Evolutionary conservation across 2,888 invertebrate genomes (phyloP).

Genomic region (Alcis repandata): DNA sequence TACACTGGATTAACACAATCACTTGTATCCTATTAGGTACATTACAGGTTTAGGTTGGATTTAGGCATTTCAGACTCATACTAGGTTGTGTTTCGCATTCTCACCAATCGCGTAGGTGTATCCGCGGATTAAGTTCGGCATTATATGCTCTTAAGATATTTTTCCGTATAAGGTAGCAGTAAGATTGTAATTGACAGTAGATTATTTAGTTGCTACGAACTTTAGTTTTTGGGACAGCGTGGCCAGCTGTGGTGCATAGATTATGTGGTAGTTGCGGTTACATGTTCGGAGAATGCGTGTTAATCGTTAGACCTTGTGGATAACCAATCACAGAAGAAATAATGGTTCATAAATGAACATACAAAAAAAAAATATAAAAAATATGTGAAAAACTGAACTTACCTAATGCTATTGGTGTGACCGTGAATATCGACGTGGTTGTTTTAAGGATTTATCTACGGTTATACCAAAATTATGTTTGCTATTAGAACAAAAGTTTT

Average conservation of each 20-base stretch:
- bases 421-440: too few species aligned
- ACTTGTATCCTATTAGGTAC: not conserved
- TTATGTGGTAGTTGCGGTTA: not conserved
- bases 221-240: slow-evolving; percentile 19
- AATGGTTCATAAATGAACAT: too few species aligned
- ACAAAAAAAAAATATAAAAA: too few species aligned
- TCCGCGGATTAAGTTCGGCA: slow-evolving; percentile 16
- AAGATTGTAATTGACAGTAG: slow-evolving; percentile 33
- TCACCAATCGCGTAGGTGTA: slow-evolving; percentile 11
- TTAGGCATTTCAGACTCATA: not conserved
- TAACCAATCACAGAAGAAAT: too few species aligned
- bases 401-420: too few species aligned
- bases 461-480: too few species aligned
- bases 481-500: too few species aligned
- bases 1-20: too few species aligned
- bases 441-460: too few species aligned
- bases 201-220: slow-evolving; percentile 26
- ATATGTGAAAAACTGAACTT: too few species aligned
- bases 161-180: slow-evolving; percentile 32
- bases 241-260: not conserved
- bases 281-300: not conserved
- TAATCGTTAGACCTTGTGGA: not conserved
- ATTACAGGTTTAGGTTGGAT: too few species aligned
- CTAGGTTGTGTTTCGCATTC: not conserved
- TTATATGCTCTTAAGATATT: slow-evolving; percentile 21